phyloP scores from a whole-genome alignment of 1,140 invertebrate genomes.

The Drosophila kanapiae region DNA sequence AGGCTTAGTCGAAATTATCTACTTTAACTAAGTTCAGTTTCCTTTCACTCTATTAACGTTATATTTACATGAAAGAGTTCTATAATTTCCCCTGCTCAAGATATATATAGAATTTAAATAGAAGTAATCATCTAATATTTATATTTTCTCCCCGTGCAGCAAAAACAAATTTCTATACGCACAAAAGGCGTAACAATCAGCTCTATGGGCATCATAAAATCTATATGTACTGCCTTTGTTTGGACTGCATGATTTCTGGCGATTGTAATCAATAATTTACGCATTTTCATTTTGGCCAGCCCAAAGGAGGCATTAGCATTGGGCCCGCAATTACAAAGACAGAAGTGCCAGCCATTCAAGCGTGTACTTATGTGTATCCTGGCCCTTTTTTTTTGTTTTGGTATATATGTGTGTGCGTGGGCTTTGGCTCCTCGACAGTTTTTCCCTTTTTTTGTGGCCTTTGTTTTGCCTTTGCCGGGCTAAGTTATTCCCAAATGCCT shows the following conservation, averaged over 20 bases:
- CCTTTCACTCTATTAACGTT: too few relatives aligned
- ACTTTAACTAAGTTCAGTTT: too few relatives aligned
- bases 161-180: constrained; percentile 33
- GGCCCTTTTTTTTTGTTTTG: neutral
- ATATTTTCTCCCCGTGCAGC: neutral
- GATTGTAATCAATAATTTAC: constrained; percentile 84
- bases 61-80: too few relatives aligned
- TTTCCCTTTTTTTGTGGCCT: constrained; percentile 23
- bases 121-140: neutral
- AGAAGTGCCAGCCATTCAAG: constrained; percentile 74
- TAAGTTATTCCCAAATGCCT: constrained; percentile 63
- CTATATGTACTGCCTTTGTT: constrained; percentile 58
- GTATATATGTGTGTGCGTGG: constrained; percentile 11
- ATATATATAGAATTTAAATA: neutral
- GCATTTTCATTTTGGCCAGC: constrained; percentile 77
- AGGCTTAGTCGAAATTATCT: neutral
- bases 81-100: too few relatives aligned
- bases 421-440: constrained; percentile 15
- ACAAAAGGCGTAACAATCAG: constrained; percentile 75
- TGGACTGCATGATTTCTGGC: constrained; percentile 66
- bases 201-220: constrained; percentile 59
- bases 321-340: constrained; percentile 71
- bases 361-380: constrained; percentile 49
- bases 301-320: constrained; percentile 79
- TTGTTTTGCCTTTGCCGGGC: constrained; percentile 25